phyloP scores from a whole-genome alignment of 1,140 invertebrate genomes.

The Hesperophylax magnus region DNA sequence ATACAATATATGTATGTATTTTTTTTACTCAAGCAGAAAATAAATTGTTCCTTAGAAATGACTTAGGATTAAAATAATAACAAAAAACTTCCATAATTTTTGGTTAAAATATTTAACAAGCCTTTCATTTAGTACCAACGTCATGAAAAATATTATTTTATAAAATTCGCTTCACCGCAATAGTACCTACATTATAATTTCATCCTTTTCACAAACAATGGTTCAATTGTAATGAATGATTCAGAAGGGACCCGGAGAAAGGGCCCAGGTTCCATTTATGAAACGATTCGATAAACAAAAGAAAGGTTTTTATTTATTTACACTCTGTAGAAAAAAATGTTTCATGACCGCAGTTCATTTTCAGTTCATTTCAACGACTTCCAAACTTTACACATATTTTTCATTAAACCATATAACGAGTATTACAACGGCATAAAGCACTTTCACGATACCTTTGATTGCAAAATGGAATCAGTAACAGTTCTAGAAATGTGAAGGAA shows the following conservation, averaged over 20 bases:
- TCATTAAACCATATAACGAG: no score
- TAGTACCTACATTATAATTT: conserved; percentile 42
- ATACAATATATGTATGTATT: no score
- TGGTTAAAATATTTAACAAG: not conserved
- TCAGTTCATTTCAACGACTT: conserved; percentile 21
- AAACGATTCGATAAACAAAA: conserved; percentile 57
- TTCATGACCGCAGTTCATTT: conserved; percentile 19
- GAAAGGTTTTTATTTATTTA: conserved; percentile 57
- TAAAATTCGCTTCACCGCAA: not conserved
- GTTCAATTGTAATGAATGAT: conserved; percentile 58
- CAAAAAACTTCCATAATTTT: no score
- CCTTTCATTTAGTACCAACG: conserved; percentile 3
- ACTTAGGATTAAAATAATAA: no score
- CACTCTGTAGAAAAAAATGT: conserved; percentile 39
- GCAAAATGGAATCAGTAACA: no score
- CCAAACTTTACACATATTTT: not conserved
- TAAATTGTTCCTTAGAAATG: not conserved
- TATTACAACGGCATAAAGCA: no score
- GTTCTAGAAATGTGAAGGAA: no score
- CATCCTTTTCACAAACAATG: conserved; percentile 55
- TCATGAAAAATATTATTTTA: conserved; percentile 24
- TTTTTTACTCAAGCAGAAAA: conserved; percentile 13
- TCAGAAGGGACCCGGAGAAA: conserved; percentile 43
- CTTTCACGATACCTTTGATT: no score
- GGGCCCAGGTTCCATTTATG: conserved; percentile 47